Evolutionary conservation across 2,113 vertebrate species (phyloP), one percentile per base, ranked within the genome.

Genomic region (Penelope pileata): DNA sequence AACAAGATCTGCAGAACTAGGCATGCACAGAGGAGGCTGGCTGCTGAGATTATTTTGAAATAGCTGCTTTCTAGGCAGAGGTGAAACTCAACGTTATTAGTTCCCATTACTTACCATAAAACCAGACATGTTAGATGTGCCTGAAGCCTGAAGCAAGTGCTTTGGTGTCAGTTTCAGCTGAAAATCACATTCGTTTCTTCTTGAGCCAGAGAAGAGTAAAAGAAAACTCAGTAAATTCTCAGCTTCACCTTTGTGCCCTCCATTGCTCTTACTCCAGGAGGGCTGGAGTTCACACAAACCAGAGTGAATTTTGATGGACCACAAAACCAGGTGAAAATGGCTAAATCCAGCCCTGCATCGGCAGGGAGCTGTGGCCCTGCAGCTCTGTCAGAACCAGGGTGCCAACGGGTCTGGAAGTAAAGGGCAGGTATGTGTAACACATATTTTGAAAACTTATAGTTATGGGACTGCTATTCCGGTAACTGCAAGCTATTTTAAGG

Each of bases 31-130:
- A 60, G 79, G 47, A 86, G 48, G 84, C 2, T 34, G 59, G 67
- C 4, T 16, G 36, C 48, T 90, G 13, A 54, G 79, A 91, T 94
- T 86, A 82, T 90, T 92, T 87, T 97, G 91, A 95, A 95, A 94
- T 91, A 92, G 74, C 81, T 93, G 70, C 91, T 95, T 94, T 64
- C 81, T 87, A 92, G 89, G 78, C 84, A 92, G 91, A 94, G 78
- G 93, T 85, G 91, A 94, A 91, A 79, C 85, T 91, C 85, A 85
- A 84, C 18, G 53, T 94, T 95, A 96, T 95, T 96, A 96, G 89
- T 66, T 95, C 63, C 89, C 81, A 96, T 92, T 87, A 95, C 84
- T 97, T 94, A 94, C 93, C 70, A 96, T 93, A 96, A 95, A 95
- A 82, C 66, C 78, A 91, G 87, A 70, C 78, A 85, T 1, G 12